These are phyloP conservation scores for Jordanella pulchra DNA, from an alignment of 2,797 vertebrate species.

Conservation along the genomic window DNA sequence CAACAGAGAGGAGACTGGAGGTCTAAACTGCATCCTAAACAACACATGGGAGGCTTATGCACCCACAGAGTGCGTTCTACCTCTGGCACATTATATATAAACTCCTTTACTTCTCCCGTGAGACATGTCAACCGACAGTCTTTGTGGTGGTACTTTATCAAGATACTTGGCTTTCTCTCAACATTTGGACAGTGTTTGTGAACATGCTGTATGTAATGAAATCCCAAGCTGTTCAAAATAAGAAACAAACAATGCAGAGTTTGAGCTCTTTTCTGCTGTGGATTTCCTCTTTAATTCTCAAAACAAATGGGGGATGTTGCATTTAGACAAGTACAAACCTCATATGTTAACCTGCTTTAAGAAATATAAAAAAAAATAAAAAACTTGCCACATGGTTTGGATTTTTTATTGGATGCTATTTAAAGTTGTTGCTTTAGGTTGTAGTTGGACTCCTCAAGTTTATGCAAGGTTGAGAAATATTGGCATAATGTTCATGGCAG, in stretches of 20 bases:
- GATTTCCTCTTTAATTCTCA: conserved; percentile 57
- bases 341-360: not conserved
- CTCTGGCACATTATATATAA: conserved; percentile 25
- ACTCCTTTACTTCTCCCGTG: conserved; percentile 10
- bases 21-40: conserved; percentile 53
- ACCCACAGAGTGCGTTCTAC: conserved; percentile 34
- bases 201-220: conserved; percentile 44
- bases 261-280: conserved; percentile 41
- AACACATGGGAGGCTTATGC: conserved; percentile 47
- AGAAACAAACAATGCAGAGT: conserved; percentile 47
- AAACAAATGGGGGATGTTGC: conserved; percentile 10
- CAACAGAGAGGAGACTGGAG: conserved; percentile 30
- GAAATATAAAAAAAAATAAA: not conserved
- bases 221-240: conserved; percentile 50
- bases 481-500: not conserved
- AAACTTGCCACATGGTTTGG: not conserved
- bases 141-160: conserved; percentile 25
- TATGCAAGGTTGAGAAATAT: not conserved
- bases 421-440: not conserved
- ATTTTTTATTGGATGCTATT: not conserved
- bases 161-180: conserved; percentile 24
- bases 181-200: conserved; percentile 35
- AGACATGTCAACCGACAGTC: conserved; percentile 22
- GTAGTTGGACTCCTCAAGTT: not conserved
- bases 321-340: not conserved